These are phyloP conservation scores for Cotesia glomerata DNA, from an alignment of 1,140 invertebrate species.

Conservation along the genomic window DNA sequence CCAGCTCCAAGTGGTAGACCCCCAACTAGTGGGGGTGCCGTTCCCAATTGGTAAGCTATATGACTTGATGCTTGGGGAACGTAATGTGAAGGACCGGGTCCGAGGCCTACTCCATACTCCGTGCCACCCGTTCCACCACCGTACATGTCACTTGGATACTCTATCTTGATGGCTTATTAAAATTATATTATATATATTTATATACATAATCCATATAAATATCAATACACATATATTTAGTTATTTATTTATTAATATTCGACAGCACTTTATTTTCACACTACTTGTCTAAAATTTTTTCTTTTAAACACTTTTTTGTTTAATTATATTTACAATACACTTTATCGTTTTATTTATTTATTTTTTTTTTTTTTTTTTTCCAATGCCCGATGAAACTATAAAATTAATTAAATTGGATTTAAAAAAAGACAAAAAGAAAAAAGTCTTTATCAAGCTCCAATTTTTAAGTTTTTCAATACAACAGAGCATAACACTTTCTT, in stretches of 20 bases:
- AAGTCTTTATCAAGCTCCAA: neutral
- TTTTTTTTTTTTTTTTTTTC: neutral
- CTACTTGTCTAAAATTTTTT: too few species aligned
- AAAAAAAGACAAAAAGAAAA: neutral
- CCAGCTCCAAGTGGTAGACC: conserved; percentile 21
- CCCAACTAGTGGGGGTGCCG: conserved; percentile 50
- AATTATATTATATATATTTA: neutral
- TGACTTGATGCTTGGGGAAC: conserved; percentile 60
- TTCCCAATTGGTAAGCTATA: conserved; percentile 54
- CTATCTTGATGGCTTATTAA: conserved; percentile 52
- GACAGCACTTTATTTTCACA: too few species aligned
- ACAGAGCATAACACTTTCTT: too few species aligned
- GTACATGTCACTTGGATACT: conserved; percentile 61
- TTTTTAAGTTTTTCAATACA: neutral
- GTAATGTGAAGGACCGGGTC: conserved; percentile 63
- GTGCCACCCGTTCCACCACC: conserved; percentile 60
- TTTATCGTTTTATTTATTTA: neutral
- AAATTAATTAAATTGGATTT: neutral
- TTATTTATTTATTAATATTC: too few species aligned
- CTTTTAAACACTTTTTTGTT: too few species aligned
- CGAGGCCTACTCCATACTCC: conserved; percentile 54
- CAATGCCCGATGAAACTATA: too few species aligned
- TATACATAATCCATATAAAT: neutral
- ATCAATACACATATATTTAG: neutral
- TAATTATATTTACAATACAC: too few species aligned